A percentile compares a stretch with the other conserved stretches of the same genome.
Evolutionary conservation across 2,888 invertebrate species (phyloP).

Genomic region (Epinotia bilunana): DNA sequence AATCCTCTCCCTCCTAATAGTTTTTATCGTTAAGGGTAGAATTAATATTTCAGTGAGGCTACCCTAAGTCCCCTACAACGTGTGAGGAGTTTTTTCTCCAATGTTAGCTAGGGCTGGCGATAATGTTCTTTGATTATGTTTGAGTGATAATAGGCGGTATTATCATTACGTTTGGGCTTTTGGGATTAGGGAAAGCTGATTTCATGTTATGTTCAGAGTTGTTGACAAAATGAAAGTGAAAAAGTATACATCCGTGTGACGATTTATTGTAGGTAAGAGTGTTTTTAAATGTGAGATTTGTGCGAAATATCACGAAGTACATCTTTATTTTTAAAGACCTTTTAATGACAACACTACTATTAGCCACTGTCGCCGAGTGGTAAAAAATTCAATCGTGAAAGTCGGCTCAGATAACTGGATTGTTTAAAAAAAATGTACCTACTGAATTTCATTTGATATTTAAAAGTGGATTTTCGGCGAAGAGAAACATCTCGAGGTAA

Average conservation of each 20-base stretch:
- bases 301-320: not conserved
- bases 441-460: too few relatives aligned
- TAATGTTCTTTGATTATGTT: conserved; percentile 38
- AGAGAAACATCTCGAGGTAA: too few relatives aligned
- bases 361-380: too few relatives aligned
- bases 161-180: conserved; percentile 30
- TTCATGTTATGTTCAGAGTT: conserved; percentile 3
- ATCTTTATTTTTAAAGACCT: too few relatives aligned
- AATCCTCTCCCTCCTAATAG: conserved; percentile 78
- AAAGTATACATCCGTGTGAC: too few relatives aligned
- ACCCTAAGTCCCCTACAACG: conserved; percentile 52
- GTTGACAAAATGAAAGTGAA: too few relatives aligned
- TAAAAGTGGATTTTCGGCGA: too few relatives aligned
- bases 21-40: conserved; percentile 78
- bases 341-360: too few relatives aligned
- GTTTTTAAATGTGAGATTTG: not conserved
- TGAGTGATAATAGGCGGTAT: conserved; percentile 32
- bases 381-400: too few relatives aligned
- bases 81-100: conserved; percentile 51
- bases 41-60: conserved; percentile 77
- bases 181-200: conserved; percentile 19
- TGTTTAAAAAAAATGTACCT: too few relatives aligned
- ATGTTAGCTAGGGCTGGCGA: conserved; percentile 38
- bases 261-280: too few relatives aligned
- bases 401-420: too few relatives aligned